Evolutionary conservation across 2,888 invertebrate species (phyloP), one percentile per base, ranked within the genome.

Genomic region (Lypha dubia): DNA sequence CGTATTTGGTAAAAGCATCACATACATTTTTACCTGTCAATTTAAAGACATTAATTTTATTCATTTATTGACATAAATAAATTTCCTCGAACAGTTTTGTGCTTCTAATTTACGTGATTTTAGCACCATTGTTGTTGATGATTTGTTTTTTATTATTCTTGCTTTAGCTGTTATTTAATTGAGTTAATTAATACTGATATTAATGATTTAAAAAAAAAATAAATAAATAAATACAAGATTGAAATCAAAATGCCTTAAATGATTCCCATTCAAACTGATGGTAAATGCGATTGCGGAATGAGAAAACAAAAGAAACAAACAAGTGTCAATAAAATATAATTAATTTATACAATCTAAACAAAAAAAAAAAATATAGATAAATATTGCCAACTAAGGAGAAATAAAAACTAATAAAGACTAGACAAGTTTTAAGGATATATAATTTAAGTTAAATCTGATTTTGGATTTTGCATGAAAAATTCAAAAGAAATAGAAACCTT

Each of bases 161-260:
- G 51, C 70, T 88, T 87, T 88, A 86, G 86, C 89, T 88, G 88
- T 88, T 88, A 87, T 89, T 88, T 88, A 87, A 87, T 87, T 88
- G 88, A 87, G 89, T 89, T 89, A 89, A 89, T 90, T 84, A 79
- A 79, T 81, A 79, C 60, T 81, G 74, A 81, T 77, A 80, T 70
- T 60, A 65, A 81, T 74, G 74, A 79, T 62, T 9, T n/a, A 70
- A 56, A 63, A 3, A n/a, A 24, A 0, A 67, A 74, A 13, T 28
- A 71, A 32, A 58, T 0, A 20, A 63, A 60, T 20, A 17, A 71
- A 77, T 41, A 49, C 7, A 22, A 24, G 11, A 67, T 24, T 32
- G 49, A 58, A 74, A 58, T 32, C 11, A 32, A 67, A 74, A 49
- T 70, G 35, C 56, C 24, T 68, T 79, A 58, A 77, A 74, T 77